Evolutionary conservation across 1,140 invertebrate species (phyloP), one percentile per base, ranked within the genome.

Genomic region (Halictus rubicundus): DNA sequence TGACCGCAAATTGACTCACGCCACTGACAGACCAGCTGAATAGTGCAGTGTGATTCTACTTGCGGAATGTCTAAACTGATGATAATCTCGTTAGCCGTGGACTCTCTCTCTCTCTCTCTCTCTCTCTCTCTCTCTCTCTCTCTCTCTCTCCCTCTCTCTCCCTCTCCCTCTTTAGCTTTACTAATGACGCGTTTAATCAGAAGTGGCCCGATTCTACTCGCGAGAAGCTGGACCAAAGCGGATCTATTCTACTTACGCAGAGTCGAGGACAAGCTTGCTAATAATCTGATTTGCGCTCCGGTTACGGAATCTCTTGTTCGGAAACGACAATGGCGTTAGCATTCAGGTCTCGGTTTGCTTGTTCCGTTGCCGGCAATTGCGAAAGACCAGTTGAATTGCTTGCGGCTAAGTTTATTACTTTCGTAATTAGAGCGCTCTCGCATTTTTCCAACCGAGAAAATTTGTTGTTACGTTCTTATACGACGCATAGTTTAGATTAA

Each of bases 41-140:
- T 3, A n/a, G 5, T 16, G 32, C 25, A 54, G 32, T 14, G 12
- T 49, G 14, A 32, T 66, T 39, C 23, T 39, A 57, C 32, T 25
- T 54, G n/a, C 8, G 16, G 14, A 1, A n/a, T 63, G 16, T 63
- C 27, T 63, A 19, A 76, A 25, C 32, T 25, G 66, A 68, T 60
- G 25, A 60, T 76, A 76, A 76, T 76, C 46, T 27, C 23, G 64
- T 76, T 68, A 68, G 54, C 27, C 16, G 32, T 9, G 23, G 49
- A 1, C 8, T 1, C 4, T 7, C 25, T 32, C 37, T n/a, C n/a
- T n/a, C n/a, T n/a, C n/a, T n/a, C n/a, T n/a, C n/a, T n/a, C n/a
- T n/a, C n/a, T n/a, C n/a, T n/a, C n/a, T n/a, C n/a, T n/a, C n/a
- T n/a, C n/a, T n/a, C n/a, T n/a, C n/a, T n/a, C n/a, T n/a, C n/a